Base-by-base conservation (phyloP, 2,113 vertebrate species). In the Etheostoma cragini region DNA sequence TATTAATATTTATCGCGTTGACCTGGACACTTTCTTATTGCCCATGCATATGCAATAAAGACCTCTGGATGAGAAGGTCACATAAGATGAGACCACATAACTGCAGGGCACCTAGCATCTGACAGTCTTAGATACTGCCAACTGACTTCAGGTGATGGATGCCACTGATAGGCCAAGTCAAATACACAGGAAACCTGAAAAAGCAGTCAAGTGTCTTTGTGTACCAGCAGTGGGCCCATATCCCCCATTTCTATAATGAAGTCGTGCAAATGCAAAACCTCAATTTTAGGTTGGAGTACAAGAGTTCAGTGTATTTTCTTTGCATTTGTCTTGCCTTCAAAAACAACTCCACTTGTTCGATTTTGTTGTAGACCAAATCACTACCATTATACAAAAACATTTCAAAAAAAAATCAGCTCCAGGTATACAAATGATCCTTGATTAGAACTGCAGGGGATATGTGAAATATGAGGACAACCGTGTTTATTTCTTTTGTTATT, bases 11-110 rank as follows among this genome's bases (percentile, higher is more conserved):
- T 54, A 90, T 82, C 47, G n/a, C 4, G 13, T 56, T 82, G 86
- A 84, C 83, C 85, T 58, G 81, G 80, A 84, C 78, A 69, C 78
- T 81, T 72, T 83, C 63, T 56, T 86, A 89, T 83, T 87, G 49
- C 45, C 74, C 67, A 85, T 92, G 83, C 83, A 87, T 88, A 92
- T 88, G 86, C 84, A 91, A 72, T 78, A 67, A 78, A 87, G 81
- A 72, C 74, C 75, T 66, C 52, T 24, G 66, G 60, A 83, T 68
- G 72, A 75, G 84, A 89, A 88, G 90, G 90, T 89, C 84, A 49
- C 56, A 0, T 38, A 70, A 78, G 70, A 88, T 67, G 72, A 87
- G 76, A 76, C 76, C 77, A 60, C 71, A 68, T 82, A 77, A 86
- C 80, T 78, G 82, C 82, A 67, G 81, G 86, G 57, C 80, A 74